Evolutionary conservation across 1,140 invertebrate genomes (phyloP).

Genomic region (Diabrotica undecimpunctata): DNA sequence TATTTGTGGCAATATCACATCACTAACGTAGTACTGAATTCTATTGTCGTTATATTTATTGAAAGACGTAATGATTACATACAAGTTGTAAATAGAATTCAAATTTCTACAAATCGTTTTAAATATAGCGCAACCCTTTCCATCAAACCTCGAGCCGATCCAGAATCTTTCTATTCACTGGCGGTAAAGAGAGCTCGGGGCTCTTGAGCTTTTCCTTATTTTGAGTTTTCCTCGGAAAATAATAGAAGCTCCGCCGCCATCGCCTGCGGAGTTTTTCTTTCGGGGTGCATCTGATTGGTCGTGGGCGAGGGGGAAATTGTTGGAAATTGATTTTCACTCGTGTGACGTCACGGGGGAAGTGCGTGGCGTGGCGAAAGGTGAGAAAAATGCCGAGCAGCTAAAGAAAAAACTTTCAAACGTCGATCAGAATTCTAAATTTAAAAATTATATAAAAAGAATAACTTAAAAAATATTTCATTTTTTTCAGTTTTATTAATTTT

Average conservation of each 20-base stretch:
- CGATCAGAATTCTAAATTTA: neutral
- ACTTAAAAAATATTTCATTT: neutral
- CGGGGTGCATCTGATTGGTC: conserved; percentile 1
- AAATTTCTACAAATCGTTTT: too few species aligned
- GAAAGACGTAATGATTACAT: too few species aligned
- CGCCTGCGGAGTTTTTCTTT: conserved; percentile 1
- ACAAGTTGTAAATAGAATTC: too few species aligned
- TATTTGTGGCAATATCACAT: too few species aligned
- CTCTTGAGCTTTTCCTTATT: neutral
- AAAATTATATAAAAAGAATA: neutral
- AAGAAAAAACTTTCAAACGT: neutral
- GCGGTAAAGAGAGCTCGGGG: neutral
- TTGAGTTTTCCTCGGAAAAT: neutral
- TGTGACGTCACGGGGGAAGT: neutral
- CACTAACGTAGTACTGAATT: too few species aligned
- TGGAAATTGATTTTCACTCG: neutral
- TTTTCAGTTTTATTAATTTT: too few species aligned
- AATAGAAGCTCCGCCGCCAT: neutral
- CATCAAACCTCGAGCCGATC: too few species aligned
- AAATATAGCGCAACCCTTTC: too few species aligned
- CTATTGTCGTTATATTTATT: too few species aligned
- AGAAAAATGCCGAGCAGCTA: neutral
- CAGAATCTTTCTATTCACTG: neutral
- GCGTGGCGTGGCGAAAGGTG: neutral
- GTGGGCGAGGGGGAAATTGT: neutral